Conservation (phyloP, 2,888 invertebrate genomes). For the Hyppa rectilinea region DNA sequence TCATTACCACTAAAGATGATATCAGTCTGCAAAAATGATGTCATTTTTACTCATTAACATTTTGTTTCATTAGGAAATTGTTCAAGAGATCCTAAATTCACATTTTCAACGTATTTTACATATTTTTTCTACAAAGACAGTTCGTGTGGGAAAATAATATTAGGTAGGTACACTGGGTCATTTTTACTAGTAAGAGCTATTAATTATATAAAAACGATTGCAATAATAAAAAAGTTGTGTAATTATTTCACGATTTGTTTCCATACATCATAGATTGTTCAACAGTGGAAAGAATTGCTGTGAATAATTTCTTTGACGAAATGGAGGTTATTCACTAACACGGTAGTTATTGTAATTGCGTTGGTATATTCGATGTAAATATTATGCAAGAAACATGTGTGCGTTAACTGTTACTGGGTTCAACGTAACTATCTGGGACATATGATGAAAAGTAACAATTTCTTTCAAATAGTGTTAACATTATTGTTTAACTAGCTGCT, state of each 20-base stretch:
- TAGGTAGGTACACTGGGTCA: conserved; percentile 7
- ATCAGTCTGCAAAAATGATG: conserved; percentile 26
- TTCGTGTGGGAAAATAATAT: conserved; percentile 9
- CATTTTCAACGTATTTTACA: conserved; percentile 9
- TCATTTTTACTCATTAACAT: conserved; percentile 36
- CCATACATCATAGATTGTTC: conserved; percentile 44
- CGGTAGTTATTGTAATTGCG: conserved; percentile 51
- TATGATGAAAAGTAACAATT: neutral
- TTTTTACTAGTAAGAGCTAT: conserved; percentile 25
- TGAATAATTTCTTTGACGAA: conserved; percentile 59
- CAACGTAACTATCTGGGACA: conserved; percentile 20
- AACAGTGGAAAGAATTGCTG: conserved; percentile 54
- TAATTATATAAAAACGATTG: conserved; percentile 45
- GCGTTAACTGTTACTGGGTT: conserved; percentile 9
- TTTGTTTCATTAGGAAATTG: conserved; percentile 35
- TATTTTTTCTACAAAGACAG: neutral
- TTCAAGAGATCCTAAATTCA: conserved; percentile 25
- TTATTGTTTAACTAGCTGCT: no score
- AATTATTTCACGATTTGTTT: conserved; percentile 59
- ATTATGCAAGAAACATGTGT: conserved; percentile 34
- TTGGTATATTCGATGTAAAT: conserved; percentile 31
- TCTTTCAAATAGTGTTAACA: neutral
- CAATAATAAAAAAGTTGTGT: conserved; percentile 38
- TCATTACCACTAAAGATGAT: conserved; percentile 33
- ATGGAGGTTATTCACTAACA: conserved; percentile 43